Evolutionary conservation across 2,888 invertebrate genomes (phyloP).

Genomic region (Celastrina argiolus): DNA sequence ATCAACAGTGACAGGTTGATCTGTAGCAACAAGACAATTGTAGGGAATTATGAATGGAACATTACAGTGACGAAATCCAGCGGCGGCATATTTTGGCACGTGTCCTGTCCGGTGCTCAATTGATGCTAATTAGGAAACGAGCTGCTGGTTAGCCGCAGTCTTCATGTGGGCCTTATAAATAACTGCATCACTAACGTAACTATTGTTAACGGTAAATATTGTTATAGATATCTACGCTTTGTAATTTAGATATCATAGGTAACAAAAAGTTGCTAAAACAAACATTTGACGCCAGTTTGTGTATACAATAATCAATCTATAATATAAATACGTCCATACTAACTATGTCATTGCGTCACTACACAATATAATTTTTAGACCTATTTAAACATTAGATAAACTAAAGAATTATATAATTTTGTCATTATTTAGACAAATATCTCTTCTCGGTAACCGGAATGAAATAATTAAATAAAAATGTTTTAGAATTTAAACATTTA

Average conservation of each 20-base stretch:
- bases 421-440: no score
- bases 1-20: background rate
- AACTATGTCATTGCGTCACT: no score
- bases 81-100: constrained; percentile 70
- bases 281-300: no score
- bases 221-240: background rate
- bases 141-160: constrained; percentile 45
- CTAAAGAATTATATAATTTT: no score
- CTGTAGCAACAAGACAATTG: background rate
- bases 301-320: no score
- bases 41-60: constrained; percentile 19
- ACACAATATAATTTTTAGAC: no score
- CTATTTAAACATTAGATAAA: no score
- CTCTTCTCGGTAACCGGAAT: no score
- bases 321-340: no score
- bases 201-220: background rate
- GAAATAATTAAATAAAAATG: no score
- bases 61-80: constrained; percentile 16
- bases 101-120: constrained; percentile 74
- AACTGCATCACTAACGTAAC: background rate
- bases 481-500: background rate
- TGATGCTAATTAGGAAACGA: constrained; percentile 75
- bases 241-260: no score
- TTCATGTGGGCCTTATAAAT: constrained; percentile 35
- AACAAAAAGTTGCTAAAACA: no score